A percentile compares a stretch with the other conserved stretches of the same genome.
phyloP scores from a whole-genome alignment of 2,888 invertebrate genomes.

The Volucella zonaria region DNA sequence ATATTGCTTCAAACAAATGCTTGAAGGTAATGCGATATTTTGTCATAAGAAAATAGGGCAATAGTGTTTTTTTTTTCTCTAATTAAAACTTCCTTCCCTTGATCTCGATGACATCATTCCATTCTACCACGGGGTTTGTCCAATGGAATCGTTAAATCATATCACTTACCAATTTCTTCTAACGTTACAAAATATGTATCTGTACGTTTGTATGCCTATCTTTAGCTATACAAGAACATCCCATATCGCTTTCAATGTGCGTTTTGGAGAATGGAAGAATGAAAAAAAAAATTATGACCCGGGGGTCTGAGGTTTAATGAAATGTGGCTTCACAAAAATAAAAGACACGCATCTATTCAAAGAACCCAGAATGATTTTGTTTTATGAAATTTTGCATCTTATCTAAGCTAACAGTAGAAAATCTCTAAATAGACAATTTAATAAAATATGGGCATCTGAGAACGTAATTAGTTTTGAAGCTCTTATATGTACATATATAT shows the following conservation, averaged over 20 bases:
- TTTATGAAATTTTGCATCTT: too few species aligned
- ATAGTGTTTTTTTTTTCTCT: too few species aligned
- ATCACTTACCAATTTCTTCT: slow-evolving; percentile 15
- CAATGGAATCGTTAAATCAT: not conserved
- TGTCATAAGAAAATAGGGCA: too few species aligned
- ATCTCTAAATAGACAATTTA: too few species aligned
- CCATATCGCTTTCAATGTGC: not conserved
- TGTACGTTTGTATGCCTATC: too few species aligned
- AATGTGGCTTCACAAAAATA: not conserved
- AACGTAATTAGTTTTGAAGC: too few species aligned
- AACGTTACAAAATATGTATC: not conserved
- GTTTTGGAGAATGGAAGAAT: not conserved
- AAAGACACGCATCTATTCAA: not conserved
- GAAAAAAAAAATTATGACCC: slow-evolving; percentile 9
- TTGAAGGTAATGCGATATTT: too few species aligned
- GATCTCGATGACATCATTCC: slow-evolving; percentile 13
- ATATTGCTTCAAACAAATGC: too few species aligned
- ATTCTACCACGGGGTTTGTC: not conserved
- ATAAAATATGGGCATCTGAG: too few species aligned
- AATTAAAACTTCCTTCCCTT: not conserved
- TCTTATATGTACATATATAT: too few species aligned
- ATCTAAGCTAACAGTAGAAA: not conserved
- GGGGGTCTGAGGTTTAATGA: slow-evolving; percentile 27
- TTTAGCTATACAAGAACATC: not conserved
- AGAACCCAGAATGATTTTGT: not conserved